These are phyloP conservation scores for Neogale vison DNA, from an alignment of 2,113 vertebrate species.

Conservation along the genomic window DNA sequence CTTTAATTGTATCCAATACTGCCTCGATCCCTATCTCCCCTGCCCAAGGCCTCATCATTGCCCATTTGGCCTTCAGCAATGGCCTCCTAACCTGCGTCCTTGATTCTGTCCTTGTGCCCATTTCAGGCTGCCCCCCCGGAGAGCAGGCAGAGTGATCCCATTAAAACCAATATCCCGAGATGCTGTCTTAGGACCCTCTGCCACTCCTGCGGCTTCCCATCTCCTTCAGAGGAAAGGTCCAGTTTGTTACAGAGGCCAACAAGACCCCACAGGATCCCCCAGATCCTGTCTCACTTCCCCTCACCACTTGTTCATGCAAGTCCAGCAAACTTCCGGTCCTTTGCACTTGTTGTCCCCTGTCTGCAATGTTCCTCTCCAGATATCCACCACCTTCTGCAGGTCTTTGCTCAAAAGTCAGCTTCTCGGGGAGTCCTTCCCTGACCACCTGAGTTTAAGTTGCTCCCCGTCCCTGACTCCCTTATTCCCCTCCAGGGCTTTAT, in stretches of 20 bases:
- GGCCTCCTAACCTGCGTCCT: background rate
- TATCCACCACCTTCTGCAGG: background rate
- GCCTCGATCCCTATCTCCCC: background rate
- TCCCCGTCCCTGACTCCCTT: background rate
- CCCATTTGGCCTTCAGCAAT: background rate
- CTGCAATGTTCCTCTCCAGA: background rate
- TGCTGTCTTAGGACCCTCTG: background rate
- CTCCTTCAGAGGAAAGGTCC: background rate
- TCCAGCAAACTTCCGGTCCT: background rate
- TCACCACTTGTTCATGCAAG: background rate
- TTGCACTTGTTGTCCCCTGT: background rate
- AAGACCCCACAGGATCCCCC: background rate
- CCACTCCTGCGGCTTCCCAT: background rate
- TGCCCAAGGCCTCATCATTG: background rate
- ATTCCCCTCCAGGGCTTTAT: background rate
- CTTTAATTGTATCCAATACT: background rate
- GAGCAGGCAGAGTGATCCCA: background rate
- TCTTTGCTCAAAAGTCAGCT: background rate
- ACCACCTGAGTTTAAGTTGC: no score
- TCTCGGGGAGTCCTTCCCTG: background rate
- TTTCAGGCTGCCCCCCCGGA: background rate
- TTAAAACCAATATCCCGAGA: background rate
- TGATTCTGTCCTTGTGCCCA: background rate
- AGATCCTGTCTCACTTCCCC: background rate
- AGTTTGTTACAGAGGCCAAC: accelerated